A percentile compares a stretch with the other conserved stretches of the same genome.
phyloP scores from a whole-genome alignment of 2,113 vertebrate species.

The Danionella cerebrum region DNA sequence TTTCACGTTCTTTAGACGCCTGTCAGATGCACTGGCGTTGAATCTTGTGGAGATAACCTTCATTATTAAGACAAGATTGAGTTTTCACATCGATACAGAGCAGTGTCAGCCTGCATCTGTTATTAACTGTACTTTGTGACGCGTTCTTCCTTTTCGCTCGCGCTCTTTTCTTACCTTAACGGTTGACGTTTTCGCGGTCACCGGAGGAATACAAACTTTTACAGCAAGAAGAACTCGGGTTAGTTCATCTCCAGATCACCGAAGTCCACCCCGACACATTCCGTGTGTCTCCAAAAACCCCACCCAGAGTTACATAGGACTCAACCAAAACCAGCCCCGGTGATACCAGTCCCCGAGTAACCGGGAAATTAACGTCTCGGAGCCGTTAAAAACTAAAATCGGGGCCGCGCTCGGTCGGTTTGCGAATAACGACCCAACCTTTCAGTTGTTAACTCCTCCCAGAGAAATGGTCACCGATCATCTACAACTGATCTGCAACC shows the following conservation, averaged over 20 bases:
- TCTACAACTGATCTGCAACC: neutral
- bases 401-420: too few species aligned
- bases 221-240: conserved; percentile 11
- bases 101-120: neutral
- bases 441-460: conserved; percentile 31
- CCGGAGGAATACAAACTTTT: neutral
- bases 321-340: conserved; percentile 31
- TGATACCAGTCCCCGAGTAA: conserved; percentile 35
- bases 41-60: too few species aligned
- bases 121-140: neutral
- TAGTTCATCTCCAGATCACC: conserved; percentile 9
- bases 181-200: neutral
- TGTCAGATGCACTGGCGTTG: too few species aligned
- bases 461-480: conserved; percentile 12
- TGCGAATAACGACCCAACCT: conserved; percentile 6
- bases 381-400: neutral
- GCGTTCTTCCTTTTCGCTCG: too few species aligned
- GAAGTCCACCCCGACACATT: conserved; percentile 32
- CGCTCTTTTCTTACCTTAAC: conserved; percentile 34
- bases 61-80: too few species aligned
- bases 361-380: conserved; percentile 2
- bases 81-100: too few species aligned
- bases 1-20: too few species aligned
- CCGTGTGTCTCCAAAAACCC: conserved; percentile 30
- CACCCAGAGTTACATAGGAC: conserved; percentile 39